Percentiles rank a stretch among this genome's conserved stretches.
Evolutionary conservation across 2,888 invertebrate species (phyloP).

Genomic region (Lochmaea crataegi): DNA sequence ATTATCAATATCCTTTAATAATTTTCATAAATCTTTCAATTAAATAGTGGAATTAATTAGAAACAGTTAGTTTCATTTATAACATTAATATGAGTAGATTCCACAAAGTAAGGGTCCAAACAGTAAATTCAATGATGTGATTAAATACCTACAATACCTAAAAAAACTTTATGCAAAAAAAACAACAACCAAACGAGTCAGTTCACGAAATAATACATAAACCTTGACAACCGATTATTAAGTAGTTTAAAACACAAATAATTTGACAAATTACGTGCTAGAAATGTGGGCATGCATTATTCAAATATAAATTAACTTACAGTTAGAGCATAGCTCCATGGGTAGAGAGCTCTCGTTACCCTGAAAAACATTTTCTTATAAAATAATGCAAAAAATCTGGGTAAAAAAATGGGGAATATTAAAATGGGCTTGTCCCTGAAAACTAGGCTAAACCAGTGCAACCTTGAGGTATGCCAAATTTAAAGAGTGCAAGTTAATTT

Average conservation of each 20-base stretch:
- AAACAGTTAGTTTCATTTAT: too few species aligned
- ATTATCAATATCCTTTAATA: too few species aligned
- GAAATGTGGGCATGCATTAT: slow-evolving; percentile 1
- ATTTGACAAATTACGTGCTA: slow-evolving; percentile 3
- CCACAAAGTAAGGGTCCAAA: too few species aligned
- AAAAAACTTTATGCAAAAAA: slow-evolving; percentile 23
- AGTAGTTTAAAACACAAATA: not conserved
- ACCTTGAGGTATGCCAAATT: slow-evolving; percentile 27
- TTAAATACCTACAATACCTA: not conserved
- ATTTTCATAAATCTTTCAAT: too few species aligned
- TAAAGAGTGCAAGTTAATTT: slow-evolving; percentile 18
- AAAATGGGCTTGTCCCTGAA: slow-evolving; percentile 64
- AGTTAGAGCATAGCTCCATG: slow-evolving; percentile 97
- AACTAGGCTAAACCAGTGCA: slow-evolving; percentile 56
- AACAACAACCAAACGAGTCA: not conserved
- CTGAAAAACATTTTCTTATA: slow-evolving; percentile 68
- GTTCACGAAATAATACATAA: not conserved
- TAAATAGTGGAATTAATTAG: too few species aligned
- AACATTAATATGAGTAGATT: too few species aligned
- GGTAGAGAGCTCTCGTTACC: slow-evolving; percentile 96
- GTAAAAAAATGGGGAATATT: slow-evolving; percentile 31
- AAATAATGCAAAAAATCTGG: slow-evolving; percentile 31
- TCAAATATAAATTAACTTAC: slow-evolving; percentile 71
- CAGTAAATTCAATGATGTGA: too few species aligned
- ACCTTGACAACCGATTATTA: slow-evolving; percentile 16